Evolutionary conservation across 92 coral and sea anemone genomes (phyloP).

Genomic region (Scolanthus callimorphus): DNA sequence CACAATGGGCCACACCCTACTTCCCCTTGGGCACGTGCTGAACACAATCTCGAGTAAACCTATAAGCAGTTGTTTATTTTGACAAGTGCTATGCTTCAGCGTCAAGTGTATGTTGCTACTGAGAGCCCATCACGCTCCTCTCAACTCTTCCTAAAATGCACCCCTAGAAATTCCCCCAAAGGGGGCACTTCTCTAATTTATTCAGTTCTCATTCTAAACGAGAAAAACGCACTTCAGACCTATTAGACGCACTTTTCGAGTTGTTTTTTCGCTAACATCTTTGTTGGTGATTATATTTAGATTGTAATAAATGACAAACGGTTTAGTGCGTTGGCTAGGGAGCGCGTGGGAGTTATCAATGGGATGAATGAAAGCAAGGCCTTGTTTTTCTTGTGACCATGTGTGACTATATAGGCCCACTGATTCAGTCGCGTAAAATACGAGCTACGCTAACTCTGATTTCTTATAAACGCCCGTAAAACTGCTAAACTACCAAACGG

Average conservation of each 20-base stretch:
- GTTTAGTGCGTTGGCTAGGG: neutral
- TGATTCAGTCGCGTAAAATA: too few relatives aligned
- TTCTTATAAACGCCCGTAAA: too few relatives aligned
- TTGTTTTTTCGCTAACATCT: too few relatives aligned
- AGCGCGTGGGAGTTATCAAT: neutral
- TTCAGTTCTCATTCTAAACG: too few relatives aligned
- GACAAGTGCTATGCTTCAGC: conserved; percentile 48
- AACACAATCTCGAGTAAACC: conserved; percentile 61
- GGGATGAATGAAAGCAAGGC: neutral
- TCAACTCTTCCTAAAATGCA: too few relatives aligned
- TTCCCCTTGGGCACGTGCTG: conserved; percentile 68
- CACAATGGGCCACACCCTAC: conserved; percentile 88
- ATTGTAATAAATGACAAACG: neutral
- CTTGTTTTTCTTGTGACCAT: conserved; percentile 1
- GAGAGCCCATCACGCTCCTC: neutral
- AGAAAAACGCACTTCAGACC: too few relatives aligned
- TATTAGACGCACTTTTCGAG: too few relatives aligned
- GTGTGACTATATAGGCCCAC: too few relatives aligned
- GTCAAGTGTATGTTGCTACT: neutral
- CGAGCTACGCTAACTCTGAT: too few relatives aligned
- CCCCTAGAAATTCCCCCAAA: too few relatives aligned
- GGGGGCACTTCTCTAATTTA: too few relatives aligned
- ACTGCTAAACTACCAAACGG: too few relatives aligned
- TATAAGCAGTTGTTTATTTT: conserved; percentile 62
- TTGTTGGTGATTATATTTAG: neutral